phyloP scores from a whole-genome alignment of 2,113 vertebrate species.

The Alouatta palliata region DNA sequence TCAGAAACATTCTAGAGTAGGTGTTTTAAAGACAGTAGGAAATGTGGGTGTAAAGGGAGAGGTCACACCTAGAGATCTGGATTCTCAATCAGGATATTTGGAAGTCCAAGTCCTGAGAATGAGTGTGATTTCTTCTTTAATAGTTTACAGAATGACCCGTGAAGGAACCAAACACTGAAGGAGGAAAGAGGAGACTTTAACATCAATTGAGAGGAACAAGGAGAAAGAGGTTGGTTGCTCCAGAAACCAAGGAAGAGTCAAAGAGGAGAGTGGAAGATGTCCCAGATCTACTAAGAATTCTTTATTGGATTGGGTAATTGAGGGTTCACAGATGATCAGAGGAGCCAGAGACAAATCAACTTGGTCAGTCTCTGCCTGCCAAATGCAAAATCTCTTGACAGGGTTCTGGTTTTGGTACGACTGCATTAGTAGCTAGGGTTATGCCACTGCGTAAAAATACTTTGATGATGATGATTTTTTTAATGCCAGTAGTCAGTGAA shows the following conservation, averaged over 20 bases:
- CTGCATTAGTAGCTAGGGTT: not conserved
- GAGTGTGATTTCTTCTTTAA: not conserved
- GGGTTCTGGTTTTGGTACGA: not conserved
- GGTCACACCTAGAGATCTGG: no score
- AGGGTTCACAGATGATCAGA: not conserved
- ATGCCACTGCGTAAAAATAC: not conserved
- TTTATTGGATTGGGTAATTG: not conserved
- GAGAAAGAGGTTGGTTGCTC: not conserved
- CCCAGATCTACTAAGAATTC: not conserved
- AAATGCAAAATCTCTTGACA: not conserved
- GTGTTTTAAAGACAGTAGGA: not conserved
- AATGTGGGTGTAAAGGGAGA: not conserved
- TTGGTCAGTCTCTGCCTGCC: not conserved
- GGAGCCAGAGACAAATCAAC: not conserved
- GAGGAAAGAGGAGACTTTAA: not conserved
- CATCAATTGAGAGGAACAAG: not conserved
- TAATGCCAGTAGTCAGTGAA: not conserved
- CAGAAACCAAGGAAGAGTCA: not conserved
- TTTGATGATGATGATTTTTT: not conserved
- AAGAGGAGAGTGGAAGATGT: not conserved
- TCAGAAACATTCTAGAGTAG: not conserved
- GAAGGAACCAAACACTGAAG: not conserved
- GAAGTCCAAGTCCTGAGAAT: not conserved
- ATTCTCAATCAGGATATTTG: not conserved
- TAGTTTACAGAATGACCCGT: not conserved